Evolutionary conservation across 92 coral and sea anemone species (phyloP), one percentile per base, ranked within the genome.

Genomic region (Virgularia gustaviana): DNA sequence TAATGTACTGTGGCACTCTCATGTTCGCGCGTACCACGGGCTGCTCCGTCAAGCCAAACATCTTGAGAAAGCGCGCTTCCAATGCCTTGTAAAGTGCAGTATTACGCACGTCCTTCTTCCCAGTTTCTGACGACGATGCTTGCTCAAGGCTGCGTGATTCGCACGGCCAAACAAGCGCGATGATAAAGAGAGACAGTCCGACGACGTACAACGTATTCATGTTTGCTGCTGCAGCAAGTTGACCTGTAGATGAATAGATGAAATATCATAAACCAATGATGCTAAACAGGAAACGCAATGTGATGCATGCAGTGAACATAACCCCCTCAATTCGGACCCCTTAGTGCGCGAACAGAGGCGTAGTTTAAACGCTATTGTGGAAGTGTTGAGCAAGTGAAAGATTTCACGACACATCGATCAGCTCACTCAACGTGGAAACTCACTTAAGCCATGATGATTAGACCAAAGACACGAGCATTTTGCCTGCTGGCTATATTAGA

Each of bases 41-140:
- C 19, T 86, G 86, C 44, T 85, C 51, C 70, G 77, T 82, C 35
- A 94, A 45, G 6, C 99, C 96, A 81, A 94, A 70, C 37, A 84
- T 65, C 27, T 72, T 77, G 37, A 94, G 81, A 52, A 94, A 49
- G 54, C 59, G 65, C 71, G 77, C 80, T 62, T 94, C 96, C 15
- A 82, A 78, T 35, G 75, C 72, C 65, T 74, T 74, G 72, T 89
- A 94, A 15, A 33, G 83, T 39, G 70, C 83, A 44, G 80, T 83
- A 52, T 83, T 52, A 0, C 45, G 60, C 28, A 37, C 42, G 36
- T 49, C 61, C n/a, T 15, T 6, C 44, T 49, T 13, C n/a, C n/a
- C n/a, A n/a, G n/a, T n/a, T n/a, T n/a, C n/a, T n/a, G n/a, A n/a
- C 2, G 22, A 18, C 12, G 72, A 22, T 35, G 11, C 47, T 30